Evolutionary conservation across 2,888 invertebrate species (phyloP).

Genomic region (Pyrgus malvae): DNA sequence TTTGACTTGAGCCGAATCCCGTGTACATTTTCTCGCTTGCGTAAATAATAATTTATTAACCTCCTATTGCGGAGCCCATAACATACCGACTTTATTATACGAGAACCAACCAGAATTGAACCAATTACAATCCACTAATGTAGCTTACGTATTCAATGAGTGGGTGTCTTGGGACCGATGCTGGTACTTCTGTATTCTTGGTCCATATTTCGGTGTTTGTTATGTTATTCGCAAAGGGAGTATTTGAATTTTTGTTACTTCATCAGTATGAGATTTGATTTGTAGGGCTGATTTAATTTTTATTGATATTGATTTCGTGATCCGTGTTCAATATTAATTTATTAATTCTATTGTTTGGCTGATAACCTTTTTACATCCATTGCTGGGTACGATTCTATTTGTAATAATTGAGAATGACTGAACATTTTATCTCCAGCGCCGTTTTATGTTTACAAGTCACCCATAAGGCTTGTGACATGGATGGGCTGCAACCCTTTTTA

Average conservation of each 20-base stretch:
- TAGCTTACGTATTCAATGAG: constrained; percentile 2
- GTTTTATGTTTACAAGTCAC: no score
- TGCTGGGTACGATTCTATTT: no score
- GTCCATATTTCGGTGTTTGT: background rate
- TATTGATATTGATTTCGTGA: no score
- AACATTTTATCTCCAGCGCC: no score
- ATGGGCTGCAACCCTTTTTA: no score
- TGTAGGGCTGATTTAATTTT: no score
- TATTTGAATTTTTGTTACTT: background rate
- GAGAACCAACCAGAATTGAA: background rate
- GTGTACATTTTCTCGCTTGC: background rate
- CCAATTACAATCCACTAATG: constrained; percentile 9
- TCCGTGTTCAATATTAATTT: no score
- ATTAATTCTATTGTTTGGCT: no score
- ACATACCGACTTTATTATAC: constrained; percentile 5
- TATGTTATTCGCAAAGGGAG: background rate
- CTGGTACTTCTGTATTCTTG: background rate
- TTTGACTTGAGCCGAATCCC: background rate
- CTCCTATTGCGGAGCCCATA: background rate
- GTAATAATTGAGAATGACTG: no score
- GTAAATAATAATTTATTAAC: constrained; percentile 1
- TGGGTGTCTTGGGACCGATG: background rate
- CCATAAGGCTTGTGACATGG: no score
- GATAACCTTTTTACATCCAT: no score
- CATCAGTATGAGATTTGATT: no score